Conservation (phyloP, 2,113 vertebrate genomes). For the Melospiza georgiana region DNA sequence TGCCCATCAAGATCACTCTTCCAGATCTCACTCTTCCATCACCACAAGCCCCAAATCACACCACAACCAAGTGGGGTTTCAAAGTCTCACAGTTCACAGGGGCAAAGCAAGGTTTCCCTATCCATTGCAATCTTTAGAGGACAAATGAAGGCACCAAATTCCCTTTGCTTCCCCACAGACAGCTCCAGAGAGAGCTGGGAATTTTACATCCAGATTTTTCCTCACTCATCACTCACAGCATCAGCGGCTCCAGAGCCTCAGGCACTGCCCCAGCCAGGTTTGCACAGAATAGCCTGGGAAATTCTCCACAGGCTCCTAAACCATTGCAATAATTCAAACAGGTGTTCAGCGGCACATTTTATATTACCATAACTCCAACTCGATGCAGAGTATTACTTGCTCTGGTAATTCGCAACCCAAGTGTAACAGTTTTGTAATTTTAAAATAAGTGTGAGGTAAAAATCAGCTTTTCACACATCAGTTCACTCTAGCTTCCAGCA, state of each 20-base stretch:
- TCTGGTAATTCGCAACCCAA: neutral
- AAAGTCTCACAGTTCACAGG: neutral
- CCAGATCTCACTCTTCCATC: neutral
- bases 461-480: neutral
- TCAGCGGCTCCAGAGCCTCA: neutral
- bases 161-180: neutral
- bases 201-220: neutral
- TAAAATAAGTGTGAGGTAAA: neutral
- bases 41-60: neutral
- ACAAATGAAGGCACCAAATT: neutral
- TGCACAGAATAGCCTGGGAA: neutral
- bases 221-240: neutral
- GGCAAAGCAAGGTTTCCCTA: neutral
- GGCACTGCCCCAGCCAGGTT: neutral
- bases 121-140: neutral
- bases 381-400: neutral
- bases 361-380: neutral
- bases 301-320: neutral
- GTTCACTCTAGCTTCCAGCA: neutral
- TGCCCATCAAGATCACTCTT: neutral
- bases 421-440: neutral
- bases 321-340: neutral
- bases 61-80: accelerated
- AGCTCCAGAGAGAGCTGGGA: neutral
- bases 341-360: neutral